Evolutionary conservation across 2,888 invertebrate genomes (phyloP).

Genomic region (Andrena trimmerana): DNA sequence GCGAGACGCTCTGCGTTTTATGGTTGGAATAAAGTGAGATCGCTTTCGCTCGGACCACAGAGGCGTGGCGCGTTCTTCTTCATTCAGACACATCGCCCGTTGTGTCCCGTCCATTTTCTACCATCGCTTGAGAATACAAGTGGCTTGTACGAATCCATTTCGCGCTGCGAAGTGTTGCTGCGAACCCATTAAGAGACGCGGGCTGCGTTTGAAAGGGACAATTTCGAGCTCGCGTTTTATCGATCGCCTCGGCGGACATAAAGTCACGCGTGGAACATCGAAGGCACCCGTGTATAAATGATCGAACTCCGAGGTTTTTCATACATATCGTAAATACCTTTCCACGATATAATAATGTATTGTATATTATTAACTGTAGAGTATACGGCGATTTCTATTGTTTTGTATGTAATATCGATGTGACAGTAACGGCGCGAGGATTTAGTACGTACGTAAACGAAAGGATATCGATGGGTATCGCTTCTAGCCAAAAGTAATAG

Average conservation of each 20-base stretch:
- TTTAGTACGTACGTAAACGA: conserved; percentile 8
- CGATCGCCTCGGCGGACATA: neutral
- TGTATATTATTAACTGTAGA: conserved; percentile 36
- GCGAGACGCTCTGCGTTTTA: neutral
- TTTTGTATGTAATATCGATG: conserved; percentile 50
- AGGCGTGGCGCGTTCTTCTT: neutral
- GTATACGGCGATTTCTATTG: conserved; percentile 33
- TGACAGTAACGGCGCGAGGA: conserved; percentile 18
- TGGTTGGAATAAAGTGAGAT: neutral
- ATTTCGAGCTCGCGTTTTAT: neutral
- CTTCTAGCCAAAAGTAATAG: conserved; percentile 58
- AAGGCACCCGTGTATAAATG: conserved; percentile 19
- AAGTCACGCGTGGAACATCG: neutral
- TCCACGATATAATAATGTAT: conserved; percentile 26
- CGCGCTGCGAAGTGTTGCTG: conserved; percentile 9
- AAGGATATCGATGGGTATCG: conserved; percentile 40
- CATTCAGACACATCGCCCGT: conserved; percentile 39
- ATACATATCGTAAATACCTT: conserved; percentile 53
- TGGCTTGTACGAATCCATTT: conserved; percentile 20
- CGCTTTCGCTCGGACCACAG: neutral
- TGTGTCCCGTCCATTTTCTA: conserved; percentile 70
- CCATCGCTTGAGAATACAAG: conserved; percentile 37
- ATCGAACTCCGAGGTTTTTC: conserved; percentile 25
- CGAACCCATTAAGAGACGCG: too few relatives aligned
- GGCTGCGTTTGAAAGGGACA: neutral